Base-by-base conservation (phyloP, 2,888 invertebrate species). In the Lepidocyrtinus sp. region DNA sequence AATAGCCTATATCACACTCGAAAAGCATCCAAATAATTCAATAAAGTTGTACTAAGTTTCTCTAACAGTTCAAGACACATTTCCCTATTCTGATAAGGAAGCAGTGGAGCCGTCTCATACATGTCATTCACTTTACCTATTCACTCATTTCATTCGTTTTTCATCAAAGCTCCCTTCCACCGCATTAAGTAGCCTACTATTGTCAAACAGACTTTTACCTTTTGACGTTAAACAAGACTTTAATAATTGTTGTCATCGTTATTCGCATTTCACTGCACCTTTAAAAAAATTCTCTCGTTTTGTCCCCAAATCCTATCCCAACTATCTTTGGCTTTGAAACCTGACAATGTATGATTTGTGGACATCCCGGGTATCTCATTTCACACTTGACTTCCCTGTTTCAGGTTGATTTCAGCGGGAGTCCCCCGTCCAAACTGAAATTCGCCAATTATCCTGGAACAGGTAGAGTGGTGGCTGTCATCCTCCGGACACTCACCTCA, bases 401-500 rank as follows among this genome's bases (percentile, higher is more conserved):
- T 12, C 76, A 85, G 86, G 84, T 86, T 61, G 36, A 50, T 17
- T 86, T 83, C 78, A 75, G 74, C 75, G 86, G 86, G 68, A 75
- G 69, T 70, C 86, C 86, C n/a, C 82, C 83, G 46, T 82, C 82
- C 21, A 82, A 82, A 79, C 70, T 86, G 27, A 84, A 84, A 83
- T 86, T 86, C 82, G 84, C 86, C 67, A 86, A 86, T 73, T 86
- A 86, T 72, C 83, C 72, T 12, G 85, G 86, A 64, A 86, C 86
- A 64, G 86, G 86, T 59, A 79, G 86, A 62, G 75, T 86, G 26
- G 83, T 86, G n/a, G 82, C 77, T 26, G 85, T 86, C 36, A 81
- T 86, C 46, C 85, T 82, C 17, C 73, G 86, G 26, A 84, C 82
- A 2, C 83, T 86, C 26, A 86, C 86, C 25, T 65, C 81, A 15